Evolutionary conservation across 2,113 vertebrate species (phyloP).

Genomic region (Hylia prasina): DNA sequence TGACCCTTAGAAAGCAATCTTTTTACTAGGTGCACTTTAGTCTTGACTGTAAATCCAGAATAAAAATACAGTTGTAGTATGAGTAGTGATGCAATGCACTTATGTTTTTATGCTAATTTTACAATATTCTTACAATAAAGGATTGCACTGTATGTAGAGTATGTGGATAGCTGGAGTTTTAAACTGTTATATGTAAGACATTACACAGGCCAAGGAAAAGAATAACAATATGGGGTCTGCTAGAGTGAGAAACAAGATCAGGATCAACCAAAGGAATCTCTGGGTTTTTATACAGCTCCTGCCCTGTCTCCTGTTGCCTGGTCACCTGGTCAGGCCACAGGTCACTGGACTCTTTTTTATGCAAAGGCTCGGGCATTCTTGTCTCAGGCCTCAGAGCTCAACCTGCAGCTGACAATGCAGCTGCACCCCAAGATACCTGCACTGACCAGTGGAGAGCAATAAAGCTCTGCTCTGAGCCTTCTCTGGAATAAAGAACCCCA

Average conservation of each 20-base stretch:
- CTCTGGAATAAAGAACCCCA: neutral
- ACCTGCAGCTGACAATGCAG: neutral
- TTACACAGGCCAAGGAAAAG: neutral
- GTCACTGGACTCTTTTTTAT: neutral
- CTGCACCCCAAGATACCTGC: rapidly evolving
- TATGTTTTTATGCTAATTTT: neutral
- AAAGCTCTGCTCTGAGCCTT: neutral
- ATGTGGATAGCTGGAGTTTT: neutral
- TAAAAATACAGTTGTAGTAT: neutral
- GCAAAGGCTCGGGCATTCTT: neutral
- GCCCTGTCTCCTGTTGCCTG: neutral
- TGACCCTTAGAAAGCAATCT: neutral
- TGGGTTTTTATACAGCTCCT: neutral
- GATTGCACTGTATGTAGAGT: neutral
- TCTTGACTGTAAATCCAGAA: neutral
- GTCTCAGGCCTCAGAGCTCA: neutral
- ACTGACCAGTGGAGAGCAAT: neutral
- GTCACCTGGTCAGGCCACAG: neutral
- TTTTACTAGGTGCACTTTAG: neutral
- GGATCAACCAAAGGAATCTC: neutral
- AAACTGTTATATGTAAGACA: neutral
- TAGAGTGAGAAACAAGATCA: neutral
- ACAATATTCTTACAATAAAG: neutral
- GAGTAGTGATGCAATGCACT: neutral
- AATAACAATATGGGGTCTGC: neutral